Evolutionary conservation across 2,797 vertebrate species (phyloP), one percentile per base, ranked within the genome.

Genomic region (Hephaestus fuliginosus): DNA sequence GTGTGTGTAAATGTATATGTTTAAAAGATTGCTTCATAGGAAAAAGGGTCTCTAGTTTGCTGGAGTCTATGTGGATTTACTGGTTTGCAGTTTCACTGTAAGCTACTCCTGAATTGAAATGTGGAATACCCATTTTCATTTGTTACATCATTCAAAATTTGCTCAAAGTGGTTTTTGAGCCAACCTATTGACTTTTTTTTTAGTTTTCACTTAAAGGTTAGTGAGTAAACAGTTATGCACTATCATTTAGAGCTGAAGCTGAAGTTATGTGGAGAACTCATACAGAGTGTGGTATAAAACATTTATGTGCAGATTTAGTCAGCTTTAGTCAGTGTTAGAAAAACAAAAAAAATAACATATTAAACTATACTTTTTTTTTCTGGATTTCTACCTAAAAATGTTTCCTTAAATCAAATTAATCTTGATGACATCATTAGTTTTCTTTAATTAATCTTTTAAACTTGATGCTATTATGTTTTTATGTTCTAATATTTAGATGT

Each of bases 11-110:
- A 33, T 33, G 30, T 33, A 33, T 33, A 33, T 33, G 30, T 33
- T 33, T 33, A 33, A 55, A 66, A 58, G 30, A 56, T 43, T 61
- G 43, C 39, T 36, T 67, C 25, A 57, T 63, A 46, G 62, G 69
- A 30, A 12, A 64, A 69, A 75, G 10, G 44, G 44, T 36, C 9
- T 17, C 3, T 36, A 25, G 39, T 57, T 55, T 33, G 33, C 13
- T 55, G 3, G 5, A 10, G 7, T 52, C 25, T 36, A 6, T 57
- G 25, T 53, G 7, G 30, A 63, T 63, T 70, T 46, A 48, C 4
- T 25, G 10, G 8, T 68, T 55, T 49, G 44, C 41, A 48, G 61
- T 83, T 76, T 70, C n/a, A 22, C 36, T 69, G 4, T 28, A 78
- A 75, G 6, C 22, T 48, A 61, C 1, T 1, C 28, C 25, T 17